phyloP scores from a whole-genome alignment of 2,113 vertebrate species.

The Bungarus multicinctus region DNA sequence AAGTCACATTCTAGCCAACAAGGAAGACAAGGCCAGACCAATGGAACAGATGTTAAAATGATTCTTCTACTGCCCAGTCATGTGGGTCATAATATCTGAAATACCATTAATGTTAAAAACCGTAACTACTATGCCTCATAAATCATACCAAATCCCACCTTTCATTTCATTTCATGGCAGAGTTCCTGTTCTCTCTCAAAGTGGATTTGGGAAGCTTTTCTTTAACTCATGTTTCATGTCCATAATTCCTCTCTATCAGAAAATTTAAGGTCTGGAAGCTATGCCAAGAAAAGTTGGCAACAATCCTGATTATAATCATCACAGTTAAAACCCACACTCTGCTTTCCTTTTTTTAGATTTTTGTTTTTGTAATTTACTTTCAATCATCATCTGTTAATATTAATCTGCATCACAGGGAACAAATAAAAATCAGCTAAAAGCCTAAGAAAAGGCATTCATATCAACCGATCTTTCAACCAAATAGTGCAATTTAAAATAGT shows the following conservation, averaged over 20 bases:
- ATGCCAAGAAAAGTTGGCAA: neutral
- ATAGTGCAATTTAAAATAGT: neutral
- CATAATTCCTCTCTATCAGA: neutral
- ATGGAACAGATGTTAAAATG: neutral
- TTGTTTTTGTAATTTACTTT: neutral
- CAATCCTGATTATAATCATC: neutral
- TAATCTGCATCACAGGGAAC: conserved; percentile 1
- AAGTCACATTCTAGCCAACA: neutral
- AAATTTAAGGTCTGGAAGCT: neutral
- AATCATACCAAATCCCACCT: neutral
- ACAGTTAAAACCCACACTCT: neutral
- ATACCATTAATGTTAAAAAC: neutral
- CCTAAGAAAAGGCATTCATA: neutral
- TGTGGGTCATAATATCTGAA: neutral
- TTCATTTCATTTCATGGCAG: neutral
- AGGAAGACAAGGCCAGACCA: neutral
- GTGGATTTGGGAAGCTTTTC: neutral
- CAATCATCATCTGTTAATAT: neutral
- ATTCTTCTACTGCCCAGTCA: too few relatives aligned
- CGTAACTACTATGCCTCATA: neutral
- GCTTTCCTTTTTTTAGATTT: neutral
- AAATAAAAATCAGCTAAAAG: conserved; percentile 2
- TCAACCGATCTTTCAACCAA: neutral
- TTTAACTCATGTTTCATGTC: neutral
- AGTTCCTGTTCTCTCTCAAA: neutral